Conservation (phyloP, 2,797 vertebrate species). For the Anguilla marmorata region DNA sequence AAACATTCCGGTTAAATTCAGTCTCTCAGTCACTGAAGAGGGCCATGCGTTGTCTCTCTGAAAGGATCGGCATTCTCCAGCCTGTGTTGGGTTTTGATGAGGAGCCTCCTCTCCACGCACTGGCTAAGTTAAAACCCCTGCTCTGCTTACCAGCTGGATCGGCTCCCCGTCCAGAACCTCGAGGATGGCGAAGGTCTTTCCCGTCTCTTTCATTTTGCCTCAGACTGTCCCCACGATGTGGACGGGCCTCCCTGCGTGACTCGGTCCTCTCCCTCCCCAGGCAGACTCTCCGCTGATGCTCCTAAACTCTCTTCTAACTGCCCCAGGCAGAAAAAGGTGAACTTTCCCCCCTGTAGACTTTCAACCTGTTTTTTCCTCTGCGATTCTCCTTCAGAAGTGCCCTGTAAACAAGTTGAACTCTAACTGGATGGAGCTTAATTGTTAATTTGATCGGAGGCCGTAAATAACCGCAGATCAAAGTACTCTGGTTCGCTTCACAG, state of each 20-base stretch:
- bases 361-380: constrained; percentile 69
- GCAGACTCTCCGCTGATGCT: constrained; percentile 53
- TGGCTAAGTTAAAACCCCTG: neutral
- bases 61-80: neutral
- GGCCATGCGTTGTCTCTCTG: neutral
- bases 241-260: constrained; percentile 15
- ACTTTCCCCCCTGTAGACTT: constrained; percentile 83
- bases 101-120: neutral
- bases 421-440: constrained; percentile 78
- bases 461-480: constrained; percentile 56
- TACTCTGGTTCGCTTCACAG: constrained; percentile 45
- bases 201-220: constrained; percentile 74
- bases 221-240: neutral
- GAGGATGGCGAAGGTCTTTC: constrained; percentile 77
- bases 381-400: constrained; percentile 58
- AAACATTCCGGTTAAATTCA: neutral
- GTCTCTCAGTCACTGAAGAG: neutral
- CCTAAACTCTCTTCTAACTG: constrained; percentile 46
- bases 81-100: neutral
- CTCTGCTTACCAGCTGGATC: constrained; percentile 76
- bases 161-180: constrained; percentile 79
- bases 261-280: constrained; percentile 10
- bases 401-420: constrained; percentile 84
- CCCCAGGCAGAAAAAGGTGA: constrained; percentile 66
- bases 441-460: constrained; percentile 73